phyloP scores from a whole-genome alignment of 2,113 vertebrate genomes.

The Myotis yumanensis region DNA sequence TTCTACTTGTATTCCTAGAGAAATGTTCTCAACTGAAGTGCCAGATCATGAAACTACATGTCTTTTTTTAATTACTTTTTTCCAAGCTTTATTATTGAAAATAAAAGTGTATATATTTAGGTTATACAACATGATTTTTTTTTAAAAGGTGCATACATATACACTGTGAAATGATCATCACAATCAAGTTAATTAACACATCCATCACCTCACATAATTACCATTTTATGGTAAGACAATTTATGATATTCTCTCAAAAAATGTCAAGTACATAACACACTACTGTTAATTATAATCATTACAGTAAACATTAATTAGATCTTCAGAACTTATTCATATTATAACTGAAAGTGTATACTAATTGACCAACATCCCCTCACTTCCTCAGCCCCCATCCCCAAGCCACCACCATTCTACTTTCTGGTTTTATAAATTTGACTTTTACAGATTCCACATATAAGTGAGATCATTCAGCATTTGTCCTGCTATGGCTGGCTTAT shows the following conservation, averaged over 20 bases:
- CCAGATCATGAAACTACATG: not conserved
- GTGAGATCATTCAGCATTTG: not conserved
- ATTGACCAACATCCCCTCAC: not conserved
- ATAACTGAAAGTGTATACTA: not conserved
- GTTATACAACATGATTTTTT: not conserved
- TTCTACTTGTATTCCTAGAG: not conserved
- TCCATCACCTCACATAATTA: not conserved
- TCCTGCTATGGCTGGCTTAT: not conserved
- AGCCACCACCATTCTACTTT: not conserved
- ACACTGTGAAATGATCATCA: not conserved
- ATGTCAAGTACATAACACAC: not conserved
- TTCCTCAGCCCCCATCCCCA: rapidly evolving
- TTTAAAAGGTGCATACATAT: not conserved
- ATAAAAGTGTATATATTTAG: not conserved
- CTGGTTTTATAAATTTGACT: not conserved
- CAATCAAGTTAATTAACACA: not conserved
- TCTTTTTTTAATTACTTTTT: not conserved
- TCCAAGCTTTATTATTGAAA: not conserved
- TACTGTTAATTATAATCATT: not conserved
- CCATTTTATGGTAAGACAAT: not conserved
- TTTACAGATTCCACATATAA: not conserved
- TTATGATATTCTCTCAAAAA: not conserved
- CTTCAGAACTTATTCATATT: not conserved
- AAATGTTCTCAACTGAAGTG: not conserved
- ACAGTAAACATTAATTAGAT: not conserved